Percentiles rank a stretch among this genome's conserved stretches.
These are phyloP conservation scores for Drosophila tanythrix DNA, from an alignment of 2,888 invertebrate species.

Conservation along the genomic window DNA sequence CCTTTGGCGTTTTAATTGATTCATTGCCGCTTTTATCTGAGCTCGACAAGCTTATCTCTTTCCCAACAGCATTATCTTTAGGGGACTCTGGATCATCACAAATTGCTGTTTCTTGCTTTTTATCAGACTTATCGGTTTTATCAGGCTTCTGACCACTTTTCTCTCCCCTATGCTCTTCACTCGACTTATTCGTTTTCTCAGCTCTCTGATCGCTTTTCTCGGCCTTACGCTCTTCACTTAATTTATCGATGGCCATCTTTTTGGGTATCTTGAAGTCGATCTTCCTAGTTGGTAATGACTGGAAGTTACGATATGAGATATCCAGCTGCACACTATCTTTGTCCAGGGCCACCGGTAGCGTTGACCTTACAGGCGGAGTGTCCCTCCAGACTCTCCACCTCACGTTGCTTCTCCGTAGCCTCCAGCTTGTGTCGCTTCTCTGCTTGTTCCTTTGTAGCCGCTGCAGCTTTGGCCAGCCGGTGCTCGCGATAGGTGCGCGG, in stretches of 20 bases:
- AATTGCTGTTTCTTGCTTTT: neutral
- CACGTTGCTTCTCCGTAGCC: slow-evolving; percentile 37
- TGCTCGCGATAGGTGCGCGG: slow-evolving; percentile 81
- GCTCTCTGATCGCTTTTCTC: slow-evolving; percentile 9
- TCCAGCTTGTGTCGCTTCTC: slow-evolving; percentile 28
- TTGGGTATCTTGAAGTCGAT: slow-evolving; percentile 82
- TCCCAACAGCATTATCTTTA: neutral
- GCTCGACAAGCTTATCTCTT: neutral
- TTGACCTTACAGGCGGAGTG: neutral
- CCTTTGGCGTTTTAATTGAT: neutral
- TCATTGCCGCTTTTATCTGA: neutral
- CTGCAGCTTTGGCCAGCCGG: slow-evolving; percentile 71
- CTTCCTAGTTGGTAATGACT: slow-evolving; percentile 50
- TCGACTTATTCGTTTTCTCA: slow-evolving; percentile 12
- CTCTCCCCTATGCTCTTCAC: slow-evolving; percentile 13
- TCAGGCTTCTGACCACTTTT: slow-evolving; percentile 14
- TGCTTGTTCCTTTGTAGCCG: slow-evolving; percentile 26
- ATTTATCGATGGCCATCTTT: slow-evolving; percentile 10
- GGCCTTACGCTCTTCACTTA: slow-evolving; percentile 9
- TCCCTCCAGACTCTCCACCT: slow-evolving; percentile 3
- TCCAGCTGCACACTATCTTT: slow-evolving; percentile 64
- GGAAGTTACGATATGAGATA: slow-evolving; percentile 76
- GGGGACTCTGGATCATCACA: slow-evolving; percentile 1
- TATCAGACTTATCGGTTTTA: slow-evolving; percentile 12
- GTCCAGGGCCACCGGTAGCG: neutral